Conservation (phyloP, 2,797 vertebrate genomes). For the Allobates femoralis region DNA sequence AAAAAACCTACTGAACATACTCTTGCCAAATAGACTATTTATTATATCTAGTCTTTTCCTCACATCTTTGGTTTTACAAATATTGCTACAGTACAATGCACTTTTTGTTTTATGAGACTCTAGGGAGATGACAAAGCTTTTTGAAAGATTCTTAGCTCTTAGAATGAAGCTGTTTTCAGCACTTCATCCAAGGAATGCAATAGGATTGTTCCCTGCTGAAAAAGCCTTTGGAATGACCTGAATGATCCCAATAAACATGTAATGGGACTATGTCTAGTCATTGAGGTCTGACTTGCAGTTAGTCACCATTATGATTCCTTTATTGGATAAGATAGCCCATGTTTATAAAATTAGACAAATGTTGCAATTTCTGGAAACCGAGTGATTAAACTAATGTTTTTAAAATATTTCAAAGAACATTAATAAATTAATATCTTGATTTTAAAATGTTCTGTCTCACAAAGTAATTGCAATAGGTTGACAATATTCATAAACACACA, state of each 20-base stretch:
- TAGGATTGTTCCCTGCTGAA: conserved; percentile 41
- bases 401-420: background rate
- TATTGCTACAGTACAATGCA: conserved; percentile 4
- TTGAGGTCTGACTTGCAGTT: conserved; percentile 40
- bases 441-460: too few species aligned
- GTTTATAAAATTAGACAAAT: conserved; percentile 33
- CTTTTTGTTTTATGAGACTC: conserved; percentile 37
- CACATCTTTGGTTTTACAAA: conserved; percentile 18
- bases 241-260: conserved; percentile 55
- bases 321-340: conserved; percentile 17
- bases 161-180: conserved; percentile 53
- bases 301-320: conserved; percentile 48
- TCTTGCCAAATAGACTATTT: background rate
- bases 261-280: conserved; percentile 41
- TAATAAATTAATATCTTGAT: too few species aligned
- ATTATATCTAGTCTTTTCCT: background rate
- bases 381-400: background rate
- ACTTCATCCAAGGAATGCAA: conserved; percentile 41
- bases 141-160: conserved; percentile 46
- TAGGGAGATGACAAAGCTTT: conserved; percentile 48
- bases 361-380: background rate
- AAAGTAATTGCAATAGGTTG: too few species aligned
- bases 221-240: conserved; percentile 47
- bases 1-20: background rate
- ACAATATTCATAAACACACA: too few species aligned